Evolutionary conservation across 1,140 invertebrate species (phyloP).

Genomic region (Drosophila setifemur): DNA sequence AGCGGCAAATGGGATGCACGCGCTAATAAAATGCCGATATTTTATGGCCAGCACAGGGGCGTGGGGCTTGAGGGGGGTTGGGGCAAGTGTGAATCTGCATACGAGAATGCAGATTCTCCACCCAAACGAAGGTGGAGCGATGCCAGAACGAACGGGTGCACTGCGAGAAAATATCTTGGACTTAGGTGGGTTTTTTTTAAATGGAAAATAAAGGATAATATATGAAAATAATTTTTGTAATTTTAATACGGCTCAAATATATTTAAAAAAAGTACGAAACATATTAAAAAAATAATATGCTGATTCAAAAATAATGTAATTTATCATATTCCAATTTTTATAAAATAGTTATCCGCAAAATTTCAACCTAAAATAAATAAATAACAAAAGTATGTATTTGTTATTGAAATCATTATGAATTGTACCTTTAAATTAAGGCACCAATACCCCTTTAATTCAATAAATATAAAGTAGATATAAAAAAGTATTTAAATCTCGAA

Average conservation of each 20-base stretch:
- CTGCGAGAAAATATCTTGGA: not conserved
- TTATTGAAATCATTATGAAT: too few relatives aligned
- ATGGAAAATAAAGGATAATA: not conserved
- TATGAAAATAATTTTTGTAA: not conserved
- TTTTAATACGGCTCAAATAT: too few relatives aligned
- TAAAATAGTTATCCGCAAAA: too few relatives aligned
- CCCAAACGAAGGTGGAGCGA: slow-evolving; percentile 12
- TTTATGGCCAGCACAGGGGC: slow-evolving; percentile 58
- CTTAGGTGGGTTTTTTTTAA: too few relatives aligned
- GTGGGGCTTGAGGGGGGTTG: slow-evolving; percentile 18
- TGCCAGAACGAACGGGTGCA: not conserved
- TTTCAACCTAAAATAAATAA: too few relatives aligned
- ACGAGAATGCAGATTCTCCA: slow-evolving; percentile 38
- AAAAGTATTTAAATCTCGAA: not conserved
- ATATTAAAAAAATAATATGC: too few relatives aligned
- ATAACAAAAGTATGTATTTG: too few relatives aligned
- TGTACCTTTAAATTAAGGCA: too few relatives aligned
- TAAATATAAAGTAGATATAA: not conserved
- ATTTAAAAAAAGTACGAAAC: too few relatives aligned
- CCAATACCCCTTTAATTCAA: too few relatives aligned
- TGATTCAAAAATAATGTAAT: too few relatives aligned
- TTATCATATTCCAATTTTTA: too few relatives aligned
- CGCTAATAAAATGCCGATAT: slow-evolving; percentile 81
- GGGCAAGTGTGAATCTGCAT: slow-evolving; percentile 76
- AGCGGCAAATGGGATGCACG: slow-evolving; percentile 80